phyloP scores from a whole-genome alignment of 1,140 invertebrate genomes.

The Yoshiicerus persimilis region DNA sequence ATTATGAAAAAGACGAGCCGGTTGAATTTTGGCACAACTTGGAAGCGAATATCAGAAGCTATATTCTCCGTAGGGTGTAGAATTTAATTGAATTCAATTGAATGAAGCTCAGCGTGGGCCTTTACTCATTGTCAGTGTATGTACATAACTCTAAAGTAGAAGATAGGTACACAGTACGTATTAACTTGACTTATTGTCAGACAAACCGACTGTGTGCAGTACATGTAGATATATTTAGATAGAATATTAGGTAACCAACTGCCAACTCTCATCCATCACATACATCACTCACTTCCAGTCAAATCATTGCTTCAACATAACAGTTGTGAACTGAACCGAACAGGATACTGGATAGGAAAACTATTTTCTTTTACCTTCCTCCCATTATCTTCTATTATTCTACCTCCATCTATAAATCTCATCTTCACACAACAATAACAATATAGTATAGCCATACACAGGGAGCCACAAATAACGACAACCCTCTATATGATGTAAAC shows the following conservation, averaged over 20 bases:
- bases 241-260: neutral
- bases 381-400: neutral
- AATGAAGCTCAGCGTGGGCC: slow-evolving; percentile 25
- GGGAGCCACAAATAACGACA: neutral
- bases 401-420: neutral
- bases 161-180: neutral
- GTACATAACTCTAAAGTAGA: neutral
- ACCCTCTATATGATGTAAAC: neutral
- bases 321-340: slow-evolving; percentile 20
- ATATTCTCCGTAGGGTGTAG: neutral
- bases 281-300: neutral
- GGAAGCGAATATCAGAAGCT: slow-evolving; percentile 5
- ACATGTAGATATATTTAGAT: neutral
- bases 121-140: neutral
- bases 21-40: neutral
- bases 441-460: neutral
- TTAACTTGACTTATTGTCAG: neutral
- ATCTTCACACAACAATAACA: neutral
- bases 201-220: neutral
- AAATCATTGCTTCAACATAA: slow-evolving; percentile 8
- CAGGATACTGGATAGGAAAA: neutral
- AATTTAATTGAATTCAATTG: slow-evolving; percentile 33
- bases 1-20: neutral
- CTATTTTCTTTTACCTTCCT: neutral
- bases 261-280: neutral